Percentiles rank a stretch among this genome's conserved stretches.
Evolutionary conservation across 2,888 invertebrate species (phyloP).

Genomic region (Drosophila affinis): DNA sequence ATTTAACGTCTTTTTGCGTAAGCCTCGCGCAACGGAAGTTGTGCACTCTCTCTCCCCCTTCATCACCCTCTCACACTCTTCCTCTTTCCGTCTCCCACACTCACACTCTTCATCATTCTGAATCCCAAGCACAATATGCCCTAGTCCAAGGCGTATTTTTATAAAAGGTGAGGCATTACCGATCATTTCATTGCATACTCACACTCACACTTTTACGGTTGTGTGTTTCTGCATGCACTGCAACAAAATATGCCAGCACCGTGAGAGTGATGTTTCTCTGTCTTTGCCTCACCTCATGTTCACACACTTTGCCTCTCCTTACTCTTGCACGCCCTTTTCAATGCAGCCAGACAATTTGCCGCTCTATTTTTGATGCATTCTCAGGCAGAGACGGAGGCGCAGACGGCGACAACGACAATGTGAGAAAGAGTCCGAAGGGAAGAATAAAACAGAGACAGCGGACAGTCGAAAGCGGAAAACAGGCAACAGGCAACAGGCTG

Average conservation of each 20-base stretch:
- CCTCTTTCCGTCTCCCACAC: constrained; percentile 9
- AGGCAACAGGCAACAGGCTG: not conserved
- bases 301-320: constrained; percentile 5
- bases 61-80: not conserved
- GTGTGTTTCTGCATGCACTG: constrained; percentile 10
- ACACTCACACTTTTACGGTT: not conserved
- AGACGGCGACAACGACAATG: not conserved
- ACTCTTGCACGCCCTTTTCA: constrained; percentile 4
- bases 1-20: constrained; percentile 72
- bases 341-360: constrained; percentile 65
- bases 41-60: constrained; percentile 25
- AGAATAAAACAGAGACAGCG: not conserved
- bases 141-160: not conserved
- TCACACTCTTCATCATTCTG: constrained; percentile 6
- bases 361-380: constrained; percentile 73
- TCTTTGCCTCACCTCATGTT: not conserved
- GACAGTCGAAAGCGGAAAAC: not conserved
- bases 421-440: not conserved
- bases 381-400: constrained; percentile 31
- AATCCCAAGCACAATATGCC: constrained; percentile 1
- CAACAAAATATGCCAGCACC: not conserved
- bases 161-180: not conserved
- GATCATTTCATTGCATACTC: not conserved
- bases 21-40: constrained; percentile 69
- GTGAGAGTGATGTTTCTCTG: too few species aligned